Base-by-base conservation (phyloP, 2,797 vertebrate species). In the Octomys mimax region DNA sequence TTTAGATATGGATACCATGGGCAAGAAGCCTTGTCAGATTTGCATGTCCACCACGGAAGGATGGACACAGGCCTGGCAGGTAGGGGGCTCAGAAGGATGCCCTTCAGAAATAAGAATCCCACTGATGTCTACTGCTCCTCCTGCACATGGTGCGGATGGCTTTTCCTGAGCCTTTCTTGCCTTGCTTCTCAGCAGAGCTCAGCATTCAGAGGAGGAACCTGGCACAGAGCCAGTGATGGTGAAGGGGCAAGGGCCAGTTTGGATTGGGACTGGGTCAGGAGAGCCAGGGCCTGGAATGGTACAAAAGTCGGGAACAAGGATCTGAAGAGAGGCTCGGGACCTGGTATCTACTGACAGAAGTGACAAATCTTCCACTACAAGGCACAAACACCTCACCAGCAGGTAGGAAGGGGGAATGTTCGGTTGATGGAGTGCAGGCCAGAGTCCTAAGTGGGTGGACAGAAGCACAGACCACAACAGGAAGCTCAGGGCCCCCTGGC, bases 101-200 rank as follows among this genome's bases (percentile, higher is more conserved):
- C 78, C 52, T 86, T 70, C 77, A 68, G 11, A 54, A 64, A n/a
- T 22, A 18, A 81, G 36, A 62, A 39, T 36, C 39, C 26, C 6
- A 77, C 24, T 49, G 73, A 13, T 31, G 42, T 31, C 26, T 49
- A 26, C 6, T 7, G 26, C 13, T 49, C 16, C 26, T 61, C 71
- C 66, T 46, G 78, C 42, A 21, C 0, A 0, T 9, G 57, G 66
- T 4, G 54, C 6, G 82, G 68, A 61, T 52, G 24, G 39, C 6
- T 9, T 42, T 7, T 42, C 71, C 42, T 1, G 5, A 14, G 24
- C 22, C 59, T 42, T 42, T 42, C 13, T 12, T 1, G 0, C 0
- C 1, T 33, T 0, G 16, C 33, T 42, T 75, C 57, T 68, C 33
- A 26, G 2, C 3, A 75, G 24, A 73, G 19, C 62, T 71, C 86